These are phyloP conservation scores for Aphidius colemani DNA, from an alignment of 2,888 invertebrate species.

Conservation along the genomic window DNA sequence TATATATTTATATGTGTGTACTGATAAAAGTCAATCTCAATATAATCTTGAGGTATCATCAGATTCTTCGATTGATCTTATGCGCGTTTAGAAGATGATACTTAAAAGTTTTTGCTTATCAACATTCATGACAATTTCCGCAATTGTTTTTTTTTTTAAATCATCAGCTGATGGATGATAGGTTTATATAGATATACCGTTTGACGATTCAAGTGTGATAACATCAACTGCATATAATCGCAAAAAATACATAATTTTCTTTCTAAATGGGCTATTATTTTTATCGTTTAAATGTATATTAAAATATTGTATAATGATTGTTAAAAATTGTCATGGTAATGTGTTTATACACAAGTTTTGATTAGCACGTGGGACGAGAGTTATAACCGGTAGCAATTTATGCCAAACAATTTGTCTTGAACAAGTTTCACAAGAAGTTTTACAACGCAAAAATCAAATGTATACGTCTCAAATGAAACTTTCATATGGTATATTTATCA, in stretches of 20 bases:
- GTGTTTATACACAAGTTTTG: conserved; percentile 1
- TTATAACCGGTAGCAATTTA: conserved; percentile 8
- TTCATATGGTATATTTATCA: conserved; percentile 5
- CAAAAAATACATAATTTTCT: background rate
- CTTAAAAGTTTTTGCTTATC: background rate
- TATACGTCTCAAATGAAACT: conserved; percentile 9
- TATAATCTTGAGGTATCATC: too few relatives aligned
- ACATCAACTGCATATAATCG: conserved; percentile 1
- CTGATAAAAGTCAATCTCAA: background rate
- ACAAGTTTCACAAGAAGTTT: conserved; percentile 11
- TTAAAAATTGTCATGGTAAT: too few relatives aligned
- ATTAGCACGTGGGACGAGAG: conserved; percentile 7
- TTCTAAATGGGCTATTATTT: too few relatives aligned
- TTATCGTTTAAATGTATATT: background rate
- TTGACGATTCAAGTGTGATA: background rate
- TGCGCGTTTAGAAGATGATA: background rate
- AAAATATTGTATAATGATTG: background rate
- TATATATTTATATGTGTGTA: too few relatives aligned
- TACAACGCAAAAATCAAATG: background rate
- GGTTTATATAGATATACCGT: too few relatives aligned
- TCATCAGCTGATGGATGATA: too few relatives aligned
- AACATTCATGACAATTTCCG: too few relatives aligned
- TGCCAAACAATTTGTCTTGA: conserved; percentile 6
- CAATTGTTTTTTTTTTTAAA: too few relatives aligned
- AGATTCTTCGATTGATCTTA: too few relatives aligned